These are phyloP conservation scores for Charanyca ferruginea DNA, from an alignment of 2,888 invertebrate genomes.

Conservation along the genomic window DNA sequence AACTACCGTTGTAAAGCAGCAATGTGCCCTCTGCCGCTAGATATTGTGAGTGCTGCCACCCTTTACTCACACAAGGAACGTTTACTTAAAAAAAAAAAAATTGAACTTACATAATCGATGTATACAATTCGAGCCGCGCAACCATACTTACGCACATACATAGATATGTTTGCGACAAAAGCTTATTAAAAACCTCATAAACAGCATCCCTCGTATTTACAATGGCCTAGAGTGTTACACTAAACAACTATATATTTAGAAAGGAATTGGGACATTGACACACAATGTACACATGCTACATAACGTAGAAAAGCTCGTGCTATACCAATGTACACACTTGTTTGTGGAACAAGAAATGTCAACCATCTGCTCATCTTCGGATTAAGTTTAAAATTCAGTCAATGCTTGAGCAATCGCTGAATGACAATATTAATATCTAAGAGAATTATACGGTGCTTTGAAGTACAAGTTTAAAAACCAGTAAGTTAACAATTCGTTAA, in stretches of 20 bases:
- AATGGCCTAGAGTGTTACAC: slow-evolving; percentile 73
- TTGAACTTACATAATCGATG: slow-evolving; percentile 70
- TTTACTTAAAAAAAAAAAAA: slow-evolving; percentile 65
- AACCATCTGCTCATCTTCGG: slow-evolving; percentile 59
- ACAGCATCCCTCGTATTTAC: slow-evolving; percentile 77
- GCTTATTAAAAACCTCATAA: slow-evolving; percentile 82
- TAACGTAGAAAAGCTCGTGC: slow-evolving; percentile 72
- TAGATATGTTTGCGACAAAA: slow-evolving; percentile 90
- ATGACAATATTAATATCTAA: slow-evolving; percentile 68
- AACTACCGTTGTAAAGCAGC: slow-evolving; percentile 8
- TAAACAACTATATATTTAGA: slow-evolving; percentile 79
- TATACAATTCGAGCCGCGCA: slow-evolving; percentile 71
- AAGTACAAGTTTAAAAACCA: slow-evolving; percentile 52
- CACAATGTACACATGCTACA: slow-evolving; percentile 76
- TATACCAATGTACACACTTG: slow-evolving; percentile 48
- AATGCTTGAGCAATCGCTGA: slow-evolving; percentile 87
- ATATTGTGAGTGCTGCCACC: slow-evolving; percentile 11
- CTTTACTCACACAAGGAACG: slow-evolving; percentile 20
- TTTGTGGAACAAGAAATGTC: slow-evolving; percentile 42
- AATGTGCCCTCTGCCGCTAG: slow-evolving; percentile 1
- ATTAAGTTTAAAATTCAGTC: slow-evolving; percentile 78
- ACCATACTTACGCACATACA: slow-evolving; percentile 79
- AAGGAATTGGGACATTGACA: slow-evolving; percentile 82
- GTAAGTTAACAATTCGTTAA: slow-evolving; percentile 60
- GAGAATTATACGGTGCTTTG: slow-evolving; percentile 58